A percentile compares a stretch with the other conserved stretches of the same genome.
Evolutionary conservation across 1,140 invertebrate genomes (phyloP).

Genomic region (Lordiphosa stackelbergi): DNA sequence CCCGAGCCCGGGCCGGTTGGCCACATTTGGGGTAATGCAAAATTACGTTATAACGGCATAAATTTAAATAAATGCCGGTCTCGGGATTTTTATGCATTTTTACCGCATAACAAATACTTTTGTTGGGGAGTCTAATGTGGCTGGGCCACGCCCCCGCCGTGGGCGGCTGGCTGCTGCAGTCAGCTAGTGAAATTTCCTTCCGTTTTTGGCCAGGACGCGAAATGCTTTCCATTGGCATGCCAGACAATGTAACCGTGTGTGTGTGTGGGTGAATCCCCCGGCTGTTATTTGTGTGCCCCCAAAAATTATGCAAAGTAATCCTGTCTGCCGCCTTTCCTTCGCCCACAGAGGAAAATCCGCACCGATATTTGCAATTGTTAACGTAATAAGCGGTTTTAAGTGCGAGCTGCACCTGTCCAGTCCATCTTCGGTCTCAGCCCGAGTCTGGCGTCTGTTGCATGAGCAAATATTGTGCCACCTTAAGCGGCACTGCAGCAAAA

Average conservation of each 20-base stretch:
- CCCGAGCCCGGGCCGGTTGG: constrained; percentile 26
- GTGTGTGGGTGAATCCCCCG: constrained; percentile 19
- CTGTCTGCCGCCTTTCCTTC: constrained; percentile 39
- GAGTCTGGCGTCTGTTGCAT: constrained; percentile 46
- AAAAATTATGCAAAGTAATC: constrained; percentile 75
- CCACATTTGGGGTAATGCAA: constrained; percentile 72
- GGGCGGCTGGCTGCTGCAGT: constrained; percentile 59
- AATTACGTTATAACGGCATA: constrained; percentile 77
- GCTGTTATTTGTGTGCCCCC: constrained; percentile 70
- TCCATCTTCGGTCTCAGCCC: neutral
- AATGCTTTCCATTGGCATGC: constrained; percentile 57
- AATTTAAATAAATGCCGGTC: constrained; percentile 77
- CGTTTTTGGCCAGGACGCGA: constrained; percentile 50
- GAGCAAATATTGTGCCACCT: constrained; percentile 69
- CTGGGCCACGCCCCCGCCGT: constrained; percentile 41
- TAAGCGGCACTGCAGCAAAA: constrained; percentile 56
- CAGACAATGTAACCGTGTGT: constrained; percentile 17
- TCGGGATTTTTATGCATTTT: constrained; percentile 77
- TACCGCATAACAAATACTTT: constrained; percentile 77
- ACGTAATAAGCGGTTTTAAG: constrained; percentile 70
- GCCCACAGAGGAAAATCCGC: constrained; percentile 31
- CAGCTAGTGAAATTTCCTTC: constrained; percentile 76
- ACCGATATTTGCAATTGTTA: constrained; percentile 74
- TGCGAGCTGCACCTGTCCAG: constrained; percentile 56
- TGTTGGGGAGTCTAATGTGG: constrained; percentile 66